Evolutionary conservation across 2,888 invertebrate genomes (phyloP).

Genomic region (Escarpia spicata): DNA sequence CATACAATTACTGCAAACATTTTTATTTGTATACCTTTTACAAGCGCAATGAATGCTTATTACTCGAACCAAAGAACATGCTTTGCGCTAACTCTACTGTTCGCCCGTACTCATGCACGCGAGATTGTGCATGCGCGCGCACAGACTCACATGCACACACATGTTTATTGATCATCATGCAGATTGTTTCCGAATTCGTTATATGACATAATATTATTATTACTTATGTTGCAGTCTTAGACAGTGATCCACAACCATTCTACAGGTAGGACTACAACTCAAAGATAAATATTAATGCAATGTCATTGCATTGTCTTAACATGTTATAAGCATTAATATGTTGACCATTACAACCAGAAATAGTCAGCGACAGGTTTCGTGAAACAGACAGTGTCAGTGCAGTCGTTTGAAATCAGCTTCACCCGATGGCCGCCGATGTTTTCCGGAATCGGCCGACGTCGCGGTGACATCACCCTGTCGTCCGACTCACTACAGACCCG

Average conservation of each 20-base stretch:
- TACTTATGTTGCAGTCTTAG: neutral
- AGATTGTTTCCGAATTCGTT: too few relatives aligned
- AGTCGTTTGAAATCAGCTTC: neutral
- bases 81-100: too few relatives aligned
- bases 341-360: neutral
- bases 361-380: conserved; percentile 4
- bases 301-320: neutral
- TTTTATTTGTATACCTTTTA: too few relatives aligned
- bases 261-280: neutral
- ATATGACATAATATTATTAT: too few relatives aligned
- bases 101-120: too few relatives aligned
- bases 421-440: neutral
- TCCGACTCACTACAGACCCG: neutral
- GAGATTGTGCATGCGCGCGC: too few relatives aligned
- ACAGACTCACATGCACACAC: too few relatives aligned
- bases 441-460: neutral
- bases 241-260: neutral
- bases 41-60: too few relatives aligned
- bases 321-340: neutral
- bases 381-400: neutral
- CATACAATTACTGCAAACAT: too few relatives aligned
- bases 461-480: neutral
- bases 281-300: neutral
- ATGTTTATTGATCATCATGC: too few relatives aligned
- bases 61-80: too few relatives aligned